Conservation (phyloP, 1,140 invertebrate genomes). For the Trachelipus rathkii region DNA sequence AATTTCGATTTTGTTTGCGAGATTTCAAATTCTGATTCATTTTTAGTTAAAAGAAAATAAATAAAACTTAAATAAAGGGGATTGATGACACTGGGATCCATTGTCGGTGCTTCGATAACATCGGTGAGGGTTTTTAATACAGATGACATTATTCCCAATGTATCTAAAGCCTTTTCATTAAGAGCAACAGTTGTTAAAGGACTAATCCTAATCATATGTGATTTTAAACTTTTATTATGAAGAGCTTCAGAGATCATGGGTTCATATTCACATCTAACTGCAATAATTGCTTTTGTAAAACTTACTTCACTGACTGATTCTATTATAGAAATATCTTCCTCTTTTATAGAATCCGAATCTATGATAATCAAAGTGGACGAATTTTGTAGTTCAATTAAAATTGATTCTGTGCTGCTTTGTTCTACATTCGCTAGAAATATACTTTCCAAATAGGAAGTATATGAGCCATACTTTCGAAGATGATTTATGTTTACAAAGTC, state of each 20-base stretch:
- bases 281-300: not conserved
- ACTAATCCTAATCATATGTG: not conserved
- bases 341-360: not conserved
- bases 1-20: not conserved
- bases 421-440: not conserved
- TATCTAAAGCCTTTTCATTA: not conserved
- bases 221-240: not conserved
- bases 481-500: not conserved
- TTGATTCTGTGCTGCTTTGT: not conserved
- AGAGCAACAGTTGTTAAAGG: not conserved
- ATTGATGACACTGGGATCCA: not conserved
- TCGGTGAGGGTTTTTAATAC: not conserved
- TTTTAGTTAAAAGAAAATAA: not conserved
- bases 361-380: not conserved
- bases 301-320: not conserved
- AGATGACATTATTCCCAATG: not conserved
- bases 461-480: not conserved
- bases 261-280: not conserved
- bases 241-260: not conserved
- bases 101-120: not conserved
- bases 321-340: not conserved
- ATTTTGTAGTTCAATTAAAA: not conserved
- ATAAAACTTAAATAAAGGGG: constrained; percentile 2
- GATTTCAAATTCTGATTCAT: not conserved
- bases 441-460: not conserved